Evolutionary conservation across 2,113 vertebrate genomes (phyloP).

Genomic region (Otocyon megalotis): DNA sequence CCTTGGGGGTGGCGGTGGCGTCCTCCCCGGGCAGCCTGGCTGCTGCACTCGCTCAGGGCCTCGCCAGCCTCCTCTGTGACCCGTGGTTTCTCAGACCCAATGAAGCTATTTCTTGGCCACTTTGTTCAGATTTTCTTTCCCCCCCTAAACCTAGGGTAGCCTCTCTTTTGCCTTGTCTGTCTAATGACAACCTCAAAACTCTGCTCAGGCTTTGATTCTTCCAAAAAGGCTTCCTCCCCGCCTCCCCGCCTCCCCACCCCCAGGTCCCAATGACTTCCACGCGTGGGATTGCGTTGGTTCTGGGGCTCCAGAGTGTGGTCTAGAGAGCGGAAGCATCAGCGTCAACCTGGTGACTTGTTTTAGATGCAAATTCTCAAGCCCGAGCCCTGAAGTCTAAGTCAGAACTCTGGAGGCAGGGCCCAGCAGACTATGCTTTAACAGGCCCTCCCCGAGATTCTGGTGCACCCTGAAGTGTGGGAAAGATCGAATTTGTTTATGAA

Average conservation of each 20-base stretch:
- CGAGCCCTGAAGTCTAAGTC: neutral
- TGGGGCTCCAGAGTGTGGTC: neutral
- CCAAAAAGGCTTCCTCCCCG: neutral
- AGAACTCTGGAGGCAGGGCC: neutral
- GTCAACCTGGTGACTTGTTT: neutral
- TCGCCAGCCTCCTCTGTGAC: neutral
- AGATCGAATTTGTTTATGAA: accelerated
- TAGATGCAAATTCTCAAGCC: neutral
- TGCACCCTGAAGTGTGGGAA: neutral
- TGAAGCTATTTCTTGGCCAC: neutral
- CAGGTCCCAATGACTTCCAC: neutral
- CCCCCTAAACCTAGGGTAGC: neutral
- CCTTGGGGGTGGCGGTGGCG: neutral
- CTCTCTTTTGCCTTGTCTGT: neutral
- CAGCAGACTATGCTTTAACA: no score
- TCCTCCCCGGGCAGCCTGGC: neutral
- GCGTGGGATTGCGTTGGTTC: neutral
- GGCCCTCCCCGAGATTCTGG: neutral
- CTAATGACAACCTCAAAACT: neutral
- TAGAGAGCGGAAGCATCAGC: neutral
- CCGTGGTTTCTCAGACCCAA: neutral
- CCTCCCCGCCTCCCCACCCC: no score
- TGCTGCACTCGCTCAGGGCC: neutral
- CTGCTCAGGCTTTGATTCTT: neutral
- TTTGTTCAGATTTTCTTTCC: neutral